phyloP scores from a whole-genome alignment of 2,113 vertebrate genomes.

The Calyptomena viridis region DNA sequence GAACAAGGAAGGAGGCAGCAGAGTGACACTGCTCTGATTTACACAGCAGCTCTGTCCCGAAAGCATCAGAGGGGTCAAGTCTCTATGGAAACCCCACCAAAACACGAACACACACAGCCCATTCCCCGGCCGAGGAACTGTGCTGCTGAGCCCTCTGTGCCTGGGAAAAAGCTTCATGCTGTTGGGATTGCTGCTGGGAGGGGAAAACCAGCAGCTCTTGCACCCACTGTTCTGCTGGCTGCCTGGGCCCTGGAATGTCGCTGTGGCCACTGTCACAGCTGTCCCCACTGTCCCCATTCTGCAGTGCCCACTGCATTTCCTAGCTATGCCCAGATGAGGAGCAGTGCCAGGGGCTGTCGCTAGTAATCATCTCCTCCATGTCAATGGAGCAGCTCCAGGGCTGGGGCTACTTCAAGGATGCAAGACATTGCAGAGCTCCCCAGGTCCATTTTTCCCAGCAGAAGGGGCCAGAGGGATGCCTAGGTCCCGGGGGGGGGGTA shows the following conservation, averaged over 20 bases:
- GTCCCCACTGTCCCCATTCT: accelerated
- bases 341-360: neutral
- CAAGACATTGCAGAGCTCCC: accelerated
- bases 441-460: neutral
- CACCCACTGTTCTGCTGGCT: accelerated
- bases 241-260: neutral
- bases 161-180: neutral
- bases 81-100: neutral
- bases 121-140: accelerated
- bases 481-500: accelerated
- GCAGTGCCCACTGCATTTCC: accelerated
- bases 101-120: neutral
- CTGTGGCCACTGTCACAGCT: accelerated
- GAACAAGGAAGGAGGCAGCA: neutral
- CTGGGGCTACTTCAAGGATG: neutral
- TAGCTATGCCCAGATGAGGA: accelerated
- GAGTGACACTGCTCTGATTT: neutral
- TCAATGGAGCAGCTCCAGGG: neutral
- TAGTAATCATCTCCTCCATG: accelerated
- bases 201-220: neutral
- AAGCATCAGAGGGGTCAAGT: neutral
- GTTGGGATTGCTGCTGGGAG: neutral
- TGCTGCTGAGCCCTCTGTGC: accelerated
- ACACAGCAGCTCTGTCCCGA: neutral
- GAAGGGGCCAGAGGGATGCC: accelerated